Evolutionary conservation across 2,797 vertebrate genomes (phyloP), one percentile per base, ranked within the genome.

Genomic region (Lagodon rhomboides): DNA sequence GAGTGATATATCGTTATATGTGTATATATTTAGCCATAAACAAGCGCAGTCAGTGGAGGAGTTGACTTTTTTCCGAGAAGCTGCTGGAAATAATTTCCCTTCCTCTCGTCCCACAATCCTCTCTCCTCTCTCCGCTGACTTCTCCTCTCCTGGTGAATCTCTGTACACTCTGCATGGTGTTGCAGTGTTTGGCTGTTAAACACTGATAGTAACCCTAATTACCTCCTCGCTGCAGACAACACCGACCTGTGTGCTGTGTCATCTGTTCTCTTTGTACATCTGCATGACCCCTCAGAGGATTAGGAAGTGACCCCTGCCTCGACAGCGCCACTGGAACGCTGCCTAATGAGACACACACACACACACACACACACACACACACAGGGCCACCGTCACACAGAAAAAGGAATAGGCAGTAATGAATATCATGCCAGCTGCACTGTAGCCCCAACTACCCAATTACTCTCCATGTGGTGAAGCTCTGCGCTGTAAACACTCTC

Each of bases 171-270:
- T 59, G 68, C 56, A 30, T n/a, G 61, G 67, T 43, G 55, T 61
- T 54, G 13, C 59, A 47, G 27, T 58, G 72, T 88, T 80, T 60
- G 63, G 71, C 81, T 87, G 82, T 84, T 90, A 79, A 92, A 86
- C 86, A 86, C 86, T 62, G 73, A 87, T 64, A 63, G 74, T 89
- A 85, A 87, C 91, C 86, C 79, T 92, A 87, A 91, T 92, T 89
- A 87, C 73, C 88, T 65, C 16, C 73, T 77, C 81, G 81, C 79
- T 84, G 67, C 74, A 66, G 75, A 85, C 84, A 89, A 81, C 80
- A 85, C 17, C 66, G 81, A 85, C 83, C 80, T 63, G 68, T 85
- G 84, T 83, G 88, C 85, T 75, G 69, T 83, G 86, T 93, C 89
- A 91, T 90, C 87, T 84, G 72, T 69, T 90, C 78, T 82, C 68